Conservation (phyloP, 1,140 invertebrate species). For the Eupristina koningsbergeri region DNA sequence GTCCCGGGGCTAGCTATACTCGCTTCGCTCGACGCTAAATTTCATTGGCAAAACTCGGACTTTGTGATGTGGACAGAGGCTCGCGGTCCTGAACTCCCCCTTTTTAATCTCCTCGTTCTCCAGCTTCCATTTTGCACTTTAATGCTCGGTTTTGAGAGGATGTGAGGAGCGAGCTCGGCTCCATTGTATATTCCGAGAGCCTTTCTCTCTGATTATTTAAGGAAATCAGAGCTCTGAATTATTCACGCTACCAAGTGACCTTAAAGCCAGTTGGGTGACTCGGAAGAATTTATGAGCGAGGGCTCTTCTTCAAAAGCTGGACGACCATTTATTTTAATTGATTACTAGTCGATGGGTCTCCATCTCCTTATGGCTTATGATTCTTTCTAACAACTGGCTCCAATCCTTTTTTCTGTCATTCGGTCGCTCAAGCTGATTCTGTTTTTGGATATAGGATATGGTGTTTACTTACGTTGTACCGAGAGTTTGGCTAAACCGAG, state of each 20-base stretch:
- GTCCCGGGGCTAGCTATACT: neutral
- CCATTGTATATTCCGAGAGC: too few species aligned
- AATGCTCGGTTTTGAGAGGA: too few species aligned
- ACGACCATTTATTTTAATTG: neutral
- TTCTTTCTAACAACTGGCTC: neutral
- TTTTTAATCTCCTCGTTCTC: too few species aligned
- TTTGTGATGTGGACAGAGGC: too few species aligned
- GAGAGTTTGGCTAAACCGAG: too few species aligned
- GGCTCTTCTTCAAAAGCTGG: neutral
- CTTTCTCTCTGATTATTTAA: neutral
- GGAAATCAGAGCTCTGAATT: neutral
- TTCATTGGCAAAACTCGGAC: conserved; percentile 27
- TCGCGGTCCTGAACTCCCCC: too few species aligned
- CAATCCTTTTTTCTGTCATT: neutral
- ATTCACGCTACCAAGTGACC: neutral
- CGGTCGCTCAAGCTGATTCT: neutral
- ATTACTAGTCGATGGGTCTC: too few species aligned
- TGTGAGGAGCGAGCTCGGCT: too few species aligned
- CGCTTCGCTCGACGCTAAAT: neutral
- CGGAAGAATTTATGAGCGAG: neutral
- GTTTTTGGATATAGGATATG: too few species aligned
- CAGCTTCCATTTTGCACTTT: neutral
- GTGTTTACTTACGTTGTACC: too few species aligned
- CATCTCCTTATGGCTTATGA: too few species aligned
- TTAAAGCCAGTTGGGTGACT: neutral